phyloP scores from a whole-genome alignment of 2,888 invertebrate species.

The Drosophila phalerata region DNA sequence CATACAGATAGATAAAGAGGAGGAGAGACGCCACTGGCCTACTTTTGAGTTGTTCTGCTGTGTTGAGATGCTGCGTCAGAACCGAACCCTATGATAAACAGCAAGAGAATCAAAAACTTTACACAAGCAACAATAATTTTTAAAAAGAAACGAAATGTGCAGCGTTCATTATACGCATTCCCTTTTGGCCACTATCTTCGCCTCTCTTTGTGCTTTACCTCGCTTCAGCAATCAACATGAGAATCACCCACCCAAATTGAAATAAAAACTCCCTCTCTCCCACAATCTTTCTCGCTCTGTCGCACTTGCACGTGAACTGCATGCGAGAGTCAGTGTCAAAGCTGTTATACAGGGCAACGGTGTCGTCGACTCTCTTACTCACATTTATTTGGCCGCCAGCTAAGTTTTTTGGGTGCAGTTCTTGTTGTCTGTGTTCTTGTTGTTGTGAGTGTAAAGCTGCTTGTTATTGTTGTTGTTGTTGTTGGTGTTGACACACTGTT shows the following conservation, averaged over 20 bases:
- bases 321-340: constrained; percentile 19
- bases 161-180: constrained; percentile 18
- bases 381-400: constrained; percentile 24
- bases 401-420: constrained; percentile 26
- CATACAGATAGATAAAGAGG: constrained; percentile 29
- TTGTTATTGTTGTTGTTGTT: constrained; percentile 1
- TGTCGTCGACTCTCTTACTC: constrained; percentile 20
- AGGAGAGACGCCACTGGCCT: constrained; percentile 43
- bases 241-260: constrained; percentile 3
- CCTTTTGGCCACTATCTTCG: constrained; percentile 3
- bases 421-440: constrained; percentile 10
- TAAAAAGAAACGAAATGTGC: constrained; percentile 9
- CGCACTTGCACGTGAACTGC: constrained; percentile 22
- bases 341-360: constrained; percentile 9
- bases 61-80: constrained; percentile 17
- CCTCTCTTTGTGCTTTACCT: not conserved
- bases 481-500: constrained; percentile 5
- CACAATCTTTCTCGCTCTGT: not conserved
- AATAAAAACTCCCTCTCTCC: not conserved
- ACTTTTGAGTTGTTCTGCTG: constrained; percentile 35
- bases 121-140: constrained; percentile 25
- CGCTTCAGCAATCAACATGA: not conserved
- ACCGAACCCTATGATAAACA: constrained; percentile 24
- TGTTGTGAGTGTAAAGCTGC: constrained; percentile 5
- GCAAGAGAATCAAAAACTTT: constrained; percentile 29